These are phyloP conservation scores for Girardinichthys multiradiatus DNA, from an alignment of 2,113 vertebrate species.

Conservation along the genomic window DNA sequence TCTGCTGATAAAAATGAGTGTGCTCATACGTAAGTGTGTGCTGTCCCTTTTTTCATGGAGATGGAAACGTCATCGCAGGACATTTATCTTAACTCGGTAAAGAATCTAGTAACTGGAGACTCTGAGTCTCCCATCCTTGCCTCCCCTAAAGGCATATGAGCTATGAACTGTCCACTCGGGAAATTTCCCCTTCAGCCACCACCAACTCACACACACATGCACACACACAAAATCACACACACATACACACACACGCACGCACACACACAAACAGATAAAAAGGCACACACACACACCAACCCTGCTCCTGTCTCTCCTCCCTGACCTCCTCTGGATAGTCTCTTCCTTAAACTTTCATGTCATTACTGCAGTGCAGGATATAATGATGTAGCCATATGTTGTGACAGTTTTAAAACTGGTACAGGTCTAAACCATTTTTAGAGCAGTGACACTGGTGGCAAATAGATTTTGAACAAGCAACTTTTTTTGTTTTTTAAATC, in stretches of 20 bases:
- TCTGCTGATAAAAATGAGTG: conserved; percentile 48
- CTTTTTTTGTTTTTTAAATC: too few relatives aligned
- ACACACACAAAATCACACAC: too few relatives aligned
- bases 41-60: conserved; percentile 41
- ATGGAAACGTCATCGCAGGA: conserved; percentile 46
- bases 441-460: too few relatives aligned
- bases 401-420: conserved; percentile 7
- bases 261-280: neutral
- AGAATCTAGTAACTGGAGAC: conserved; percentile 62
- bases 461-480: too few relatives aligned
- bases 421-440: neutral
- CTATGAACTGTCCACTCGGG: conserved; percentile 26
- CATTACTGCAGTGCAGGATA: neutral
- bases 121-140: conserved; percentile 62
- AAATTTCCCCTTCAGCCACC: conserved; percentile 42
- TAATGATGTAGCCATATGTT: conserved; percentile 17
- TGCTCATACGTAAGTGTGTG: conserved; percentile 22
- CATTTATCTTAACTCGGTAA: conserved; percentile 68
- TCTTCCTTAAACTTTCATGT: conserved; percentile 50
- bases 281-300: too few relatives aligned
- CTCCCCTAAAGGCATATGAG: conserved; percentile 43
- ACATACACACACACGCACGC: too few relatives aligned
- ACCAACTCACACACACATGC: neutral
- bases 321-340: conserved; percentile 43
- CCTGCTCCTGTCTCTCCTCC: conserved; percentile 15